These are phyloP conservation scores for Oreocharis arfaki DNA, from an alignment of 2,113 vertebrate species.

Conservation along the genomic window DNA sequence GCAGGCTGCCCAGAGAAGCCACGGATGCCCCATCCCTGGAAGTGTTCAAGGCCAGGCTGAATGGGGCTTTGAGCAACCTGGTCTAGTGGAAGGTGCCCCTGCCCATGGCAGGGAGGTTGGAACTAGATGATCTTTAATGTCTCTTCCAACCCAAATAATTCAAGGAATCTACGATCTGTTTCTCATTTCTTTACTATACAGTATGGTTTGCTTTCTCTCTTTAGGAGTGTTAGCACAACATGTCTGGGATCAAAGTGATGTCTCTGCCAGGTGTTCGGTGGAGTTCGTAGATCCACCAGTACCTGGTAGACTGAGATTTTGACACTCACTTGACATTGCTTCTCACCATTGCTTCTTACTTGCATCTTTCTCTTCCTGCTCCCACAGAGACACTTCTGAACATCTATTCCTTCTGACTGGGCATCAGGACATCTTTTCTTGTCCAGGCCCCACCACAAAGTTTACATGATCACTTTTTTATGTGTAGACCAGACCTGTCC, in stretches of 20 bases:
- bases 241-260: neutral
- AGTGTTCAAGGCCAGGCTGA: neutral
- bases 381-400: neutral
- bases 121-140: neutral
- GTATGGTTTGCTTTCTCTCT: neutral
- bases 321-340: neutral
- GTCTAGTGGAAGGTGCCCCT: neutral
- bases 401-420: neutral
- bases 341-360: neutral
- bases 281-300: neutral
- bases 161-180: neutral
- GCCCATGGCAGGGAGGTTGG: neutral
- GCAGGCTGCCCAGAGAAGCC: neutral
- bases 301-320: neutral
- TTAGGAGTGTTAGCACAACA: neutral
- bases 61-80: neutral
- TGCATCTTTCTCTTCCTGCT: neutral
- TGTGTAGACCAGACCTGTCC: neutral
- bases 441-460: neutral
- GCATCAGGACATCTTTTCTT: neutral
- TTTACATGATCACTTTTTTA: neutral
- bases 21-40: neutral
- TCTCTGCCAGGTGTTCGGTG: neutral
- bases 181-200: neutral
- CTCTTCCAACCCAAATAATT: neutral